phyloP scores from a whole-genome alignment of 1,140 invertebrate genomes.

The Xylocopa sonorina region DNA sequence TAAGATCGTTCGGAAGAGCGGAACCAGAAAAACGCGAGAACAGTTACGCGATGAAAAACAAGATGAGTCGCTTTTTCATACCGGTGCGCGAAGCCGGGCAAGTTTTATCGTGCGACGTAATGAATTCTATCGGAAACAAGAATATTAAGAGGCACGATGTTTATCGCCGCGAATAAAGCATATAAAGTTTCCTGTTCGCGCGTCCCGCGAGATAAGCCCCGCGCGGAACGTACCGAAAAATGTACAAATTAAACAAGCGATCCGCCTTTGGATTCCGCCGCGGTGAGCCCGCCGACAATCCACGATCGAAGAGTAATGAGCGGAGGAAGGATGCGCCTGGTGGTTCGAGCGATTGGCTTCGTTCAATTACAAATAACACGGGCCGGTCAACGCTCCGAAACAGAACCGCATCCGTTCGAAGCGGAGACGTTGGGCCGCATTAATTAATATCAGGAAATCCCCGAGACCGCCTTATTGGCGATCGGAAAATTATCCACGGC shows the following conservation, averaged over 20 bases:
- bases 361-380: slow-evolving; percentile 65
- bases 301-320: not conserved
- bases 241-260: not conserved
- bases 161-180: not conserved
- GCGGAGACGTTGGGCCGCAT: slow-evolving; percentile 34
- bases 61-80: not conserved
- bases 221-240: too few relatives aligned
- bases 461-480: slow-evolving; percentile 48
- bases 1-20: not conserved
- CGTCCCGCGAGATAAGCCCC: too few relatives aligned
- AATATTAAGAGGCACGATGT: not conserved
- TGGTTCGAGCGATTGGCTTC: slow-evolving; percentile 6
- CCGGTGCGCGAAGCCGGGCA: not conserved
- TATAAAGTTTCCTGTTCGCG: too few relatives aligned
- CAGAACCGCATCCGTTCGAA: slow-evolving; percentile 16
- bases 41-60: not conserved
- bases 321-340: not conserved
- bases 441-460: slow-evolving; percentile 64
- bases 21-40: slow-evolving; percentile 18
- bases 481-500: slow-evolving; percentile 44
- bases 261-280: too few relatives aligned
- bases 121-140: not conserved
- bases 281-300: not conserved
- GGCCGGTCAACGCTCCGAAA: slow-evolving; percentile 30
- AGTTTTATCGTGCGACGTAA: not conserved